Conservation (phyloP, 2,888 invertebrate species). For the Oligia latruncula region DNA sequence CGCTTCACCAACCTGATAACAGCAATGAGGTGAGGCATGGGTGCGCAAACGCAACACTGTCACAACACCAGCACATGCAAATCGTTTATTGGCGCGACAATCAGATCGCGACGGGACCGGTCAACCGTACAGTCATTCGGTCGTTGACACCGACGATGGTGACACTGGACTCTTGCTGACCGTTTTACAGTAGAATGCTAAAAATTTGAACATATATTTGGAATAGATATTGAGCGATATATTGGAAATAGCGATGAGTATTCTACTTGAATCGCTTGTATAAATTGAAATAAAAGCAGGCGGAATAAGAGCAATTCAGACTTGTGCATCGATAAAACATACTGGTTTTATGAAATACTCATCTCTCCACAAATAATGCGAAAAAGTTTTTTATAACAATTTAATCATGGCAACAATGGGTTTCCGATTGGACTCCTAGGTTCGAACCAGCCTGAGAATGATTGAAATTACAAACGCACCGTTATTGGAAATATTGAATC, state of each 20-base stretch:
- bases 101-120: constrained; percentile 88
- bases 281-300: constrained; percentile 24
- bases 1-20: constrained; percentile 75
- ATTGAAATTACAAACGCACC: constrained; percentile 18
- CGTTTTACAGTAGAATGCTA: constrained; percentile 31
- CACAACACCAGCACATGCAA: constrained; percentile 84
- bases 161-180: constrained; percentile 70
- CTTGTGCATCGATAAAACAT: constrained; percentile 23
- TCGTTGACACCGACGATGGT: constrained; percentile 80
- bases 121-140: constrained; percentile 84
- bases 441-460: neutral
- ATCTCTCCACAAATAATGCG: neutral
- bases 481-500: constrained; percentile 7
- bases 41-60: constrained; percentile 81
- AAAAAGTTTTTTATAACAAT: neutral
- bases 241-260: constrained; percentile 13
- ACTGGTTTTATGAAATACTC: constrained; percentile 5
- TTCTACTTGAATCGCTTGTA: constrained; percentile 18
- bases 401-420: constrained; percentile 6
- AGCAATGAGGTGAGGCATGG: constrained; percentile 80
- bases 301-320: constrained; percentile 3
- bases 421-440: neutral
- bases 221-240: constrained; percentile 22
- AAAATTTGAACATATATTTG: constrained; percentile 18
- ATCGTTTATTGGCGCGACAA: constrained; percentile 87